Conservation (phyloP, 2,113 vertebrate genomes). For the Setophaga coronata region DNA sequence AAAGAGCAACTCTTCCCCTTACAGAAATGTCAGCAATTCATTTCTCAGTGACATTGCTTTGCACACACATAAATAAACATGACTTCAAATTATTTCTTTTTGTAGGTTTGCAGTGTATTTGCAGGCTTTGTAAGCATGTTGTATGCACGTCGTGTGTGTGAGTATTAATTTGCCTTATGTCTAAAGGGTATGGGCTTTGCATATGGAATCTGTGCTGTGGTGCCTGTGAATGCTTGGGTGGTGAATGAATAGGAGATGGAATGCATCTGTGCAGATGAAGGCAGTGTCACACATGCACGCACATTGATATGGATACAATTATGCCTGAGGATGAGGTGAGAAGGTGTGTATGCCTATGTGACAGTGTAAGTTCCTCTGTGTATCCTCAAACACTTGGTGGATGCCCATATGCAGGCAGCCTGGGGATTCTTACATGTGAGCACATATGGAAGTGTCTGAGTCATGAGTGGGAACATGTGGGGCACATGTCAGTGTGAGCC, state of each 20-base stretch:
- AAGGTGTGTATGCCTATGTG: background rate
- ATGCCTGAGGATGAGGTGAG: background rate
- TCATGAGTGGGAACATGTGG: background rate
- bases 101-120: background rate
- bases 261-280: background rate
- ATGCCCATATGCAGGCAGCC: background rate
- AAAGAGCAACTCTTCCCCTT: background rate
- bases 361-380: fast-evolving
- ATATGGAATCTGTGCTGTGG: background rate
- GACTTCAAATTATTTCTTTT: background rate
- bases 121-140: background rate
- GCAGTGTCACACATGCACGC: background rate
- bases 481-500: fast-evolving
- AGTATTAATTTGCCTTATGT: background rate
- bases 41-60: background rate
- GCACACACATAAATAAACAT: too few relatives aligned
- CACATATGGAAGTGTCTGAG: fast-evolving
- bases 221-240: background rate
- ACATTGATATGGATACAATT: background rate
- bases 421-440: background rate
- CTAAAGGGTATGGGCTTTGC: background rate
- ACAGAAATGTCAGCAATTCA: background rate
- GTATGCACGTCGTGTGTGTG: background rate
- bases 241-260: background rate
- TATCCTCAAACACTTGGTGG: background rate